phyloP scores from a whole-genome alignment of 1,140 invertebrate species.

The Varroa destructor region DNA sequence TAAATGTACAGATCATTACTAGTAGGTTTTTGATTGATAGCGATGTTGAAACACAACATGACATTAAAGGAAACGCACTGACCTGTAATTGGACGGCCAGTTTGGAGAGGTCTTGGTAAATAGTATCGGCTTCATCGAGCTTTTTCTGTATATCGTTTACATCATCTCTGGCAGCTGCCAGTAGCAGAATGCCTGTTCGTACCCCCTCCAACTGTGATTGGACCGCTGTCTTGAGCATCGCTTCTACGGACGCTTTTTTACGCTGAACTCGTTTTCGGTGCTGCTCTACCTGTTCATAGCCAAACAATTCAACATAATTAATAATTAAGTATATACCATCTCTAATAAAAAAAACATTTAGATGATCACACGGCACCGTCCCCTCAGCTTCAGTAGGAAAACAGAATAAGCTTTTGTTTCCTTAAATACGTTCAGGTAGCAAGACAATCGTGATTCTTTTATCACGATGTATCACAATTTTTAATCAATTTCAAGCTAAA shows the following conservation, averaged over 20 bases:
- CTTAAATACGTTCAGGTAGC: too few species aligned
- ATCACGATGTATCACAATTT: too few species aligned
- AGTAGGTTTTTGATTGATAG: too few species aligned
- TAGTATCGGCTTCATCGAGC: conserved; percentile 42
- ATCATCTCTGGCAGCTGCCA: conserved; percentile 67
- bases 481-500: too few species aligned
- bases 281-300: conserved; percentile 54
- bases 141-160: conserved; percentile 57
- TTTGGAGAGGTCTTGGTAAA: conserved; percentile 27
- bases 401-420: neutral
- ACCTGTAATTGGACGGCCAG: conserved; percentile 23
- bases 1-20: too few species aligned
- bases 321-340: neutral
- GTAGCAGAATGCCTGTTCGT: conserved; percentile 73
- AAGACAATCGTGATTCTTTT: too few species aligned
- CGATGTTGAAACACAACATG: neutral
- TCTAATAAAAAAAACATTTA: neutral
- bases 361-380: too few species aligned
- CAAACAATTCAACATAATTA: conserved; percentile 27
- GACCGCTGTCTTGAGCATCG: conserved; percentile 93
- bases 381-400: neutral
- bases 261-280: conserved; percentile 53
- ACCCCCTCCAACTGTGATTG: conserved; percentile 95
- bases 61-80: neutral
- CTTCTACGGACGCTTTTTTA: conserved; percentile 76